These are phyloP conservation scores for Drosophila nigrodunni DNA, from an alignment of 1,140 invertebrate species.

Conservation along the genomic window DNA sequence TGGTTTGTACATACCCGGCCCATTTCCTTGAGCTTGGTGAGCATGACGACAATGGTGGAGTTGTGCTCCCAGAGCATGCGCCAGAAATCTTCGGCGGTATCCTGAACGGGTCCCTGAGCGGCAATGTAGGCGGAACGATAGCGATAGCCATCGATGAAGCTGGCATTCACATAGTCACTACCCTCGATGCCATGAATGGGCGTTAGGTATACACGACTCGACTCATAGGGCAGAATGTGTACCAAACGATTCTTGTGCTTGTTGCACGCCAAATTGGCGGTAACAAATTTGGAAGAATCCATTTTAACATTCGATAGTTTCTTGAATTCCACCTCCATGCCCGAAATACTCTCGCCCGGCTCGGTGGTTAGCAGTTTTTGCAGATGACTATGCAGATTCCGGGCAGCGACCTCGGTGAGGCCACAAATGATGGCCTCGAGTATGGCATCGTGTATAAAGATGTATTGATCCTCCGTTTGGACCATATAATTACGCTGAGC, in stretches of 20 bases:
- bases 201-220: conserved; percentile 96
- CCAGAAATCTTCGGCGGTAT: conserved; percentile 99
- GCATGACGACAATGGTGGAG: conserved; percentile 99
- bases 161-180: conserved; percentile 99
- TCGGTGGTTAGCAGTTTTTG: conserved; percentile 94
- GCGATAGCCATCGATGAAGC: conserved; percentile 97
- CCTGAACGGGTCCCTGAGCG: conserved; percentile 97
- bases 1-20: conserved; percentile 90
- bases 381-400: conserved; percentile 96
- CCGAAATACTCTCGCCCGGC: conserved; percentile 94
- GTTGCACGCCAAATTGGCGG: conserved; percentile 97
- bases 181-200: conserved; percentile 96
- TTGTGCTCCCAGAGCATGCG: conserved; percentile 99
- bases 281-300: conserved; percentile 96
- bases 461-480: conserved; percentile 99
- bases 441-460: conserved; percentile 99
- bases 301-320: conserved; percentile 97
- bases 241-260: conserved; percentile 99
- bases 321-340: conserved; percentile 99
- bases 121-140: conserved; percentile 98
- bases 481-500: conserved; percentile 99
- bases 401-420: conserved; percentile 96
- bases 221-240: conserved; percentile 98
- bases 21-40: conserved; percentile 99
- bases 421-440: conserved; percentile 98